These are phyloP conservation scores for Bruchidius siliquastri DNA, from an alignment of 2,888 invertebrate genomes.

Conservation along the genomic window DNA sequence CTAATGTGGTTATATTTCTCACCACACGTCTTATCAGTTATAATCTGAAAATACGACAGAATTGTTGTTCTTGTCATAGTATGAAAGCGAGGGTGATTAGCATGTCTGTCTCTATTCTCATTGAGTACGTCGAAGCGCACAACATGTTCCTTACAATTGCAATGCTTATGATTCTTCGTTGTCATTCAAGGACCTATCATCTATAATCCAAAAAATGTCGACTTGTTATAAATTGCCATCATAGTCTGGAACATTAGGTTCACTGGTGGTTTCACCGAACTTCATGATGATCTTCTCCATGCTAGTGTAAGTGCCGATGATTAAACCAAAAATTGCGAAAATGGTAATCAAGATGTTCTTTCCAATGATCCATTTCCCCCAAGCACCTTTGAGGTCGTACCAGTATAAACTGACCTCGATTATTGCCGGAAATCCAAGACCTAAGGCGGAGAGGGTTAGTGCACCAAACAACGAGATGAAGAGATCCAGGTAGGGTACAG, in stretches of 20 bases:
- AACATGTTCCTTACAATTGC: too few relatives aligned
- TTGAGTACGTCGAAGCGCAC: too few relatives aligned
- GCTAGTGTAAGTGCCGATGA: conserved; percentile 64
- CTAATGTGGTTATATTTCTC: too few relatives aligned
- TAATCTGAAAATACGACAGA: too few relatives aligned
- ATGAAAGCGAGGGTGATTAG: too few relatives aligned
- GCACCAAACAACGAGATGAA: conserved; percentile 84
- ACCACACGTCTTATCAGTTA: too few relatives aligned
- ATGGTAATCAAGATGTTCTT: conserved; percentile 56
- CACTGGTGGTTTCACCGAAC: conserved; percentile 39
- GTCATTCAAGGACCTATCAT: too few relatives aligned
- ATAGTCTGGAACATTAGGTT: neutral
- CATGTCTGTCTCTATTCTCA: too few relatives aligned
- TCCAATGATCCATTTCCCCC: conserved; percentile 44
- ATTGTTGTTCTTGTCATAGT: too few relatives aligned
- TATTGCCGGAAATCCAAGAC: conserved; percentile 84
- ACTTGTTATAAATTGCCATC: too few relatives aligned
- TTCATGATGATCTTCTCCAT: conserved; percentile 54
- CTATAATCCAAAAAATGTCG: too few relatives aligned
- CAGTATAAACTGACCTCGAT: conserved; percentile 82
- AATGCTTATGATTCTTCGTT: too few relatives aligned
- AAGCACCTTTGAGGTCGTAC: conserved; percentile 53
- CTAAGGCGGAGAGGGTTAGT: conserved; percentile 80
- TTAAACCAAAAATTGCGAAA: conserved; percentile 59
- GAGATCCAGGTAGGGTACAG: conserved; percentile 78